Conservation (phyloP, 2,797 vertebrate species). For the Enteromius paludinosus region DNA sequence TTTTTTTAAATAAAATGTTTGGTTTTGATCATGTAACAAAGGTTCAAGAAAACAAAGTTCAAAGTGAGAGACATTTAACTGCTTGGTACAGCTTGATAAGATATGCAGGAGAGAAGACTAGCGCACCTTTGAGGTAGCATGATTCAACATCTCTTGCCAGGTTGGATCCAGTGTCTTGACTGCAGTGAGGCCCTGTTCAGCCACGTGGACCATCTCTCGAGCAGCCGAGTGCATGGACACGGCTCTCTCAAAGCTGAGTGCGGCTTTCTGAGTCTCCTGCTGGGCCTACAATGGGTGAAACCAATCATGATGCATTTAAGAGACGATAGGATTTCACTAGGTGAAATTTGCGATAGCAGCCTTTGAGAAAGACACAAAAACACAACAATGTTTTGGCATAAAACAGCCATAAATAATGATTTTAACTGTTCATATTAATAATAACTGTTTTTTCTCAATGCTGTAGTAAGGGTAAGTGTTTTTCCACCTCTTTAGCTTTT, state of each 20-base stretch:
- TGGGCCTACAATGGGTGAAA: slow-evolving; percentile 79
- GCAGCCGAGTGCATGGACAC: slow-evolving; percentile 92
- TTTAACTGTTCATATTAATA: not conserved
- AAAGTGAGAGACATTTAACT: not conserved
- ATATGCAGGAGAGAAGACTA: not conserved
- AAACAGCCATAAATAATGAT: not conserved
- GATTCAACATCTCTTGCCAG: slow-evolving; percentile 96
- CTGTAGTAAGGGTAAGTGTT: not conserved
- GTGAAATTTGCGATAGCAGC: not conserved
- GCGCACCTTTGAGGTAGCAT: slow-evolving; percentile 87
- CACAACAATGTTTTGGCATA: not conserved
- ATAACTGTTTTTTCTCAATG: not conserved
- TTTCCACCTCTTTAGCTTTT: slow-evolving; percentile 87
- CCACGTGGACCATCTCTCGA: slow-evolving; percentile 93
- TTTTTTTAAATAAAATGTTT: not conserved
- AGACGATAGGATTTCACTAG: slow-evolving; percentile 11
- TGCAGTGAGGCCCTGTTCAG: slow-evolving; percentile 88
- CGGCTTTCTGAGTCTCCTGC: slow-evolving; percentile 92
- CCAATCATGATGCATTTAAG: slow-evolving; percentile 9
- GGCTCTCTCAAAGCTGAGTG: slow-evolving; percentile 86
- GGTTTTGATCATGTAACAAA: not conserved
- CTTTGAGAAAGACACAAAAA: not conserved
- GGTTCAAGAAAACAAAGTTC: not conserved
- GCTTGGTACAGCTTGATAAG: not conserved
- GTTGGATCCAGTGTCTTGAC: slow-evolving; percentile 90